These are phyloP conservation scores for Gouania willdenowi DNA, from an alignment of 2,797 vertebrate genomes.

Conservation along the genomic window DNA sequence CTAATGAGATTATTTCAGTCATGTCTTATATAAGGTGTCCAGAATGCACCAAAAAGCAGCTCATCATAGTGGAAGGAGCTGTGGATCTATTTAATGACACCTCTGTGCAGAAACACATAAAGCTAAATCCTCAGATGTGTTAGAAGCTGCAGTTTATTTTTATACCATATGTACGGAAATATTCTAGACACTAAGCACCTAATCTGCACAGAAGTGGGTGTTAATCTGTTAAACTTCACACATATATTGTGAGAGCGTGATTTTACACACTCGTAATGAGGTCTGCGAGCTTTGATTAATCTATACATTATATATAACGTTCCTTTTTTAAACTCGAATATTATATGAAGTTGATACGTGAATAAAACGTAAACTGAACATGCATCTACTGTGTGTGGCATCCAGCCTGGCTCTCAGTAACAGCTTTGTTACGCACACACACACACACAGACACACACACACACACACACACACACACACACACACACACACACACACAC, in stretches of 20 bases:
- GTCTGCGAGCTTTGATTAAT: too few species aligned
- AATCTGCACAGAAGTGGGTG: constrained; percentile 13
- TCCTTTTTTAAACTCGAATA: too few species aligned
- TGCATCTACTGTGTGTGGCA: constrained; percentile 38
- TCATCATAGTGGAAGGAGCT: constrained; percentile 12
- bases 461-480: background rate
- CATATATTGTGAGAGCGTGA: background rate
- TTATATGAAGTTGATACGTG: too few species aligned
- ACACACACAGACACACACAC: constrained; percentile 4
- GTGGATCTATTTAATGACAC: constrained; percentile 12
- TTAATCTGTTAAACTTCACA: constrained; percentile 26
- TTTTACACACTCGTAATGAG: background rate
- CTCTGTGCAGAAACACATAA: background rate
- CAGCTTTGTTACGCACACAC: constrained; percentile 26
- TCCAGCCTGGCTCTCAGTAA: constrained; percentile 60
- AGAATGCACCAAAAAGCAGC: constrained; percentile 33
- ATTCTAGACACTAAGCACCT: constrained; percentile 7
- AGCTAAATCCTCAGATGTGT: background rate
- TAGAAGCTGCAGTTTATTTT: constrained; percentile 2
- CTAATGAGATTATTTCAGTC: constrained; percentile 45
- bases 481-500: background rate
- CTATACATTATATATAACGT: too few species aligned
- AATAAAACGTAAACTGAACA: too few species aligned
- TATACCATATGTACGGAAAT: constrained; percentile 1
- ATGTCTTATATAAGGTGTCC: constrained; percentile 34